Evolutionary conservation across 2,113 vertebrate species (phyloP), one percentile per base, ranked within the genome.

Genomic region (Ciconia maguari): DNA sequence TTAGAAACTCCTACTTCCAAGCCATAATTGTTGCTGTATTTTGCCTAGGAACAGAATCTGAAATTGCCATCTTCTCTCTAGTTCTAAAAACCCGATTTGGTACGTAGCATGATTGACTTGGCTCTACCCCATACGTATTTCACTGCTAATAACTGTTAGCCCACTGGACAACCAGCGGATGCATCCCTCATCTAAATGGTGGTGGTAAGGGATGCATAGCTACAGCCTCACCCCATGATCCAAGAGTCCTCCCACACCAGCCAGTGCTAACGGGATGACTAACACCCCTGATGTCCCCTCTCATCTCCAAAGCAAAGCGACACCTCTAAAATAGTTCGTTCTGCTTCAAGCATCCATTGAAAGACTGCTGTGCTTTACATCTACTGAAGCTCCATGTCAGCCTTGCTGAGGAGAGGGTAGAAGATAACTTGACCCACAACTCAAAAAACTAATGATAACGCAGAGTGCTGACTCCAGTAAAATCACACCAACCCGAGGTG

Each of bases 111-210:
- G 25, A 58, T 1, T 36, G 76, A 58, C 41, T 41, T 36, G 42
- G 38, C 51, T 54, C 42, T 49, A 16, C 9, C n/a, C 46, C 2
- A 2, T 26, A 41, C 0, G 0, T 19, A 19, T 48, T 44, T 83
- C 42, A 42, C 38, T 48, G 36, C 46, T 46, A 38, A 1, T 17
- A 46, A 46, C 51, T 36, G 21, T 21, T 6, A 72, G 27, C 13
- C 22, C 68, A 16, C 34, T n/a, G 44, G 25, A 52, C 69, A 75
- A 20, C 5, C 68, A 55, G 72, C 24, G 14, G 71, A 38, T 38
- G 10, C 38, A 58, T 32, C 64, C 84, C 54, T 55, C 10, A 4
- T 16, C 42, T 17, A 8, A 48, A 22, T 0, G 7, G 19, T 11
- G 10, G 46, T 32, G 48, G 20, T 6, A 34, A 64, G 29, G 44